Evolutionary conservation across 2,888 invertebrate genomes (phyloP).

Genomic region (Dilophus febrilis): DNA sequence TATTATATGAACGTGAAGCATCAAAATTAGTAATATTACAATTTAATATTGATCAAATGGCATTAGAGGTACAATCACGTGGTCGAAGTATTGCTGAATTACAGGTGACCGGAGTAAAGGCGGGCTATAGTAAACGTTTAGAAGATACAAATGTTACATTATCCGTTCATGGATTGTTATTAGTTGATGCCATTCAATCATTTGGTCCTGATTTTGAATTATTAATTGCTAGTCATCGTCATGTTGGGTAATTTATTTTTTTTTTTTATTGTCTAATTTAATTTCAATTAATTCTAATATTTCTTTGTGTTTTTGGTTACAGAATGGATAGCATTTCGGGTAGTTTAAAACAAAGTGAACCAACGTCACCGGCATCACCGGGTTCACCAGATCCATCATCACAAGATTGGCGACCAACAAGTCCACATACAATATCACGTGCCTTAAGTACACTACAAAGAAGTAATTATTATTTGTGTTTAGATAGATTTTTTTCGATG

Average conservation of each 20-base stretch:
- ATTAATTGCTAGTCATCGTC: conserved; percentile 84
- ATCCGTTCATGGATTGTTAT: conserved; percentile 77
- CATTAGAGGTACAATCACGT: conserved; percentile 68
- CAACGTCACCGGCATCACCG: conserved; percentile 74
- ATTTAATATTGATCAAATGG: conserved; percentile 76
- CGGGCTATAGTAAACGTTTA: conserved; percentile 55
- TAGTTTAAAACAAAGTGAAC: conserved; percentile 80
- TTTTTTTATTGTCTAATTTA: conserved; percentile 14
- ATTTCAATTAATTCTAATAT: no score
- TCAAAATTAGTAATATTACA: conserved; percentile 59
- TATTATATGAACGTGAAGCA: conserved; percentile 8
- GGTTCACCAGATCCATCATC: conserved; percentile 44
- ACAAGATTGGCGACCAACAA: conserved; percentile 30
- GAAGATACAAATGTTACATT: conserved; percentile 61
- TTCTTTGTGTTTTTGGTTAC: conserved; percentile 12
- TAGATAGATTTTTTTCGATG: no score
- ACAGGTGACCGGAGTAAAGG: conserved; percentile 76
- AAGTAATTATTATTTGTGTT: conserved; percentile 16
- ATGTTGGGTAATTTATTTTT: conserved; percentile 79
- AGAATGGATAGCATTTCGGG: conserved; percentile 91
- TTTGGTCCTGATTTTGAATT: conserved; percentile 92
- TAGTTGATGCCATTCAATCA: conserved; percentile 90
- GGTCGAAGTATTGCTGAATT: conserved; percentile 85
- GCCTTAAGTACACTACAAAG: conserved; percentile 34
- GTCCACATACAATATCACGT: conserved; percentile 37